Base-by-base conservation (phyloP, 30 jellyfish, hydroid and myxozoan genomes). In the Hydra vulgaris region DNA sequence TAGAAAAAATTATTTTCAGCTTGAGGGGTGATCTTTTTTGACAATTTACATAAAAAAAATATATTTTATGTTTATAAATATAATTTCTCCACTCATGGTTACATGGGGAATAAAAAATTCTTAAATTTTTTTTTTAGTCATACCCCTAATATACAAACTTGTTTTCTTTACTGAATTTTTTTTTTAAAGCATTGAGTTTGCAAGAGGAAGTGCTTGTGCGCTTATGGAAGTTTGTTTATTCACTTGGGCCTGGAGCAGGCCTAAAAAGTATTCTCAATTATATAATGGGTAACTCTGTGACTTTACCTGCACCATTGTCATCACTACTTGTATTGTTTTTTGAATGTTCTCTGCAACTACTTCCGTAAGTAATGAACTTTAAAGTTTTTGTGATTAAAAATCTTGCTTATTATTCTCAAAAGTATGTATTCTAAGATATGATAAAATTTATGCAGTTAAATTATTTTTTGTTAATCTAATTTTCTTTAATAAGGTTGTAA, bases 211-310 rank as follows among this genome's bases (percentile, higher is more conserved):
- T 87, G 0, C 70, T 94, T 24, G 94, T 94, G 4, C 95, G 96
- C 18, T 83, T 94, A 21, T 94, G 99, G 99, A 74, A 81, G 61
- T 88, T 94, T 67, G 74, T 94, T 1, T 94, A 88, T 86, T 74
- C 96, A 53, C 87, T 94, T 72, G 99, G 99, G 0, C 99, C 99
- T 17, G 96, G 95, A 27, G 99, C 95, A 24, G 99, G 99, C 17
- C 69, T 94, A 76, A 88, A 85, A 71, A 79, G 95, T 52, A 85
- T 94, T 27, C 87, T 94, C n/a, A 83, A 85, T 76, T 94, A 87
- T 81, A 75, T 94, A 79, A 94, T 87, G 68, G 96, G 95, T 8
- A 82, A 77, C 15, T 21, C 86, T 19, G 84, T 76, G 15, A 21
- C 79, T 7, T 72, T 94, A 27, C 99, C 99, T 0, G 88, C 78